Evolutionary conservation across 2,113 vertebrate genomes (phyloP).

Genomic region (Tenebrosternarchus preto): DNA sequence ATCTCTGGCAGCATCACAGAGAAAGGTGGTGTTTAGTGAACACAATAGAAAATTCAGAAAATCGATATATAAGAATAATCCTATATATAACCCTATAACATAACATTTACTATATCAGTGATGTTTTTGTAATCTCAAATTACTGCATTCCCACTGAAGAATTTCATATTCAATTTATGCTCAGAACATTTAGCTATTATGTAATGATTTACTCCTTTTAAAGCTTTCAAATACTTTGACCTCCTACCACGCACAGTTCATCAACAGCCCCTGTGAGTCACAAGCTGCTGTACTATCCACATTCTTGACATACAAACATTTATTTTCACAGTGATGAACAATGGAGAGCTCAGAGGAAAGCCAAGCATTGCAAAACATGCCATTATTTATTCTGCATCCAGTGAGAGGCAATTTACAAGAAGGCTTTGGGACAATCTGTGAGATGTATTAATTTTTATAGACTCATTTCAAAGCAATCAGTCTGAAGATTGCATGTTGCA

Average conservation of each 20-base stretch:
- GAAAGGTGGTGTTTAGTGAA: not conserved
- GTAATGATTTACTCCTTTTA: slow-evolving; percentile 29
- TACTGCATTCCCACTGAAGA: not conserved
- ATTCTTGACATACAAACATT: slow-evolving; percentile 13
- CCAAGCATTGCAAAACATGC: not conserved
- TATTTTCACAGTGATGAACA: not conserved
- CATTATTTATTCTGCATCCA: not conserved
- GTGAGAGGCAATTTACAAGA: not conserved
- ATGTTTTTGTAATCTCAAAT: too few relatives aligned
- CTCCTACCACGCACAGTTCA: not conserved
- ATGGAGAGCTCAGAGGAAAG: not conserved
- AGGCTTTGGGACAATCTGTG: not conserved
- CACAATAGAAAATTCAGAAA: not conserved
- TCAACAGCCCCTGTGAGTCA: not conserved
- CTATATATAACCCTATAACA: too few relatives aligned
- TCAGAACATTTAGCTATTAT: slow-evolving; percentile 19
- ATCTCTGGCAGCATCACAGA: not conserved
- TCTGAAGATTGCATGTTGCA: not conserved
- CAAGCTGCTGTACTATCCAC: not conserved
- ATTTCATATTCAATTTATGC: not conserved
- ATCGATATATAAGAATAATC: not conserved
- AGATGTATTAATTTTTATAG: not conserved
- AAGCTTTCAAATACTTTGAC: slow-evolving; percentile 23
- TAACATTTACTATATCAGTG: too few relatives aligned
- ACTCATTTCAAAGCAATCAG: slow-evolving; percentile 1